phyloP scores from a whole-genome alignment of 2,888 invertebrate genomes.

The Protonemura montana region DNA sequence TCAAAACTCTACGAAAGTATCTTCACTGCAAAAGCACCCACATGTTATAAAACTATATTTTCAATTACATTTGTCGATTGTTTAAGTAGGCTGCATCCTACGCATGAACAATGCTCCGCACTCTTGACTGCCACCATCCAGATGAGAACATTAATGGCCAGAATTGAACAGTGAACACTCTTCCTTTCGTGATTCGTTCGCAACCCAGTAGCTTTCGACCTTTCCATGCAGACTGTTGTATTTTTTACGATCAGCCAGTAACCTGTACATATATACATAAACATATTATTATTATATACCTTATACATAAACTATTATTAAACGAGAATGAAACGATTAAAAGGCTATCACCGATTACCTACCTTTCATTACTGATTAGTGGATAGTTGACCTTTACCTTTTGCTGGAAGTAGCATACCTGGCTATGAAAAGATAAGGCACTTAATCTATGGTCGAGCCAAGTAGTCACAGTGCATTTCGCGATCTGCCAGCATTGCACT shows the following conservation, averaged over 20 bases:
- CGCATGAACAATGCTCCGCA: not conserved
- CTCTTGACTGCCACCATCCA: not conserved
- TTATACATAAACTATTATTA: not conserved
- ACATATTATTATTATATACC: conserved; percentile 9
- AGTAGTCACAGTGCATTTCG: not conserved
- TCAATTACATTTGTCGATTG: not conserved
- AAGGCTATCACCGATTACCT: conserved; percentile 4
- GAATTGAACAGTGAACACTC: not conserved
- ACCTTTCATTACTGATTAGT: not conserved
- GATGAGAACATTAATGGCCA: not conserved
- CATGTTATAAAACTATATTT: conserved; percentile 7
- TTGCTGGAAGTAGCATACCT: not conserved
- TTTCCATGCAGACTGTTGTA: not conserved
- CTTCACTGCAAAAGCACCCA: conserved; percentile 3
- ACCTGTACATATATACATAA: conserved; percentile 12
- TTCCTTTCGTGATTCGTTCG: not conserved
- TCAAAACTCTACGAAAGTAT: not conserved
- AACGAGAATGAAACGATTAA: not conserved
- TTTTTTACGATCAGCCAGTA: not conserved
- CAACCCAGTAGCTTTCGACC: not conserved
- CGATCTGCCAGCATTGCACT: not conserved
- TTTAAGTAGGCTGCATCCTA: conserved; percentile 12
- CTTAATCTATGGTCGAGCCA: not conserved
- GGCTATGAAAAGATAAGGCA: not conserved
- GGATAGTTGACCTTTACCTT: not conserved